These are phyloP conservation scores for Parotia lawesii DNA, from an alignment of 2,113 vertebrate species.

Conservation along the genomic window DNA sequence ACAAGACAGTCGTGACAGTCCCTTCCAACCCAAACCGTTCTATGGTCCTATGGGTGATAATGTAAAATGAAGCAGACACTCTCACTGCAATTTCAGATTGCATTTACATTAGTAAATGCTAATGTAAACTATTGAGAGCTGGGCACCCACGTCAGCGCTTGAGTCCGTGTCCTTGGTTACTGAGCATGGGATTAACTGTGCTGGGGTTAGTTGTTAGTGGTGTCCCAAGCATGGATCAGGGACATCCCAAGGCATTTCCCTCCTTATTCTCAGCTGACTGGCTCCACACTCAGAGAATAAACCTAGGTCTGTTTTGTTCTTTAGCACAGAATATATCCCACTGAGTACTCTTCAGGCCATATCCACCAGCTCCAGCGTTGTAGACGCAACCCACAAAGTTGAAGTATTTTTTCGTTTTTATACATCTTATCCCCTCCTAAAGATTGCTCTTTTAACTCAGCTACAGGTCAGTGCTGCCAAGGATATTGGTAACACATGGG, in stretches of 20 bases:
- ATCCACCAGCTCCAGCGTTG: neutral
- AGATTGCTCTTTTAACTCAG: neutral
- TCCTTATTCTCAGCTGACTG: neutral
- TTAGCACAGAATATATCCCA: neutral
- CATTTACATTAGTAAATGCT: neutral
- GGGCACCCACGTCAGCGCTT: accelerated
- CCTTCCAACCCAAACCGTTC: neutral
- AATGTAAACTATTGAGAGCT: neutral
- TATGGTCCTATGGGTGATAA: neutral
- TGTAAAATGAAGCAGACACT: neutral
- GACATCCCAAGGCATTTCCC: neutral
- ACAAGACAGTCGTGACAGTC: neutral
- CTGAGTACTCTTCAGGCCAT: neutral
- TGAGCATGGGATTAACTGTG: neutral
- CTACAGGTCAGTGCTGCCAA: neutral
- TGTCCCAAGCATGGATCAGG: neutral
- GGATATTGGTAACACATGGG: accelerated
- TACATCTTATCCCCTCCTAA: neutral
- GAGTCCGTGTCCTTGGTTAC: neutral
- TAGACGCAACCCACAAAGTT: neutral
- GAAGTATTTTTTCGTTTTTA: neutral
- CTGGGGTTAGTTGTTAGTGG: neutral
- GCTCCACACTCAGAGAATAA: neutral
- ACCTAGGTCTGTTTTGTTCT: neutral
- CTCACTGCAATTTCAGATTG: neutral